A percentile compares a stretch with the other conserved stretches of the same genome.
These are phyloP conservation scores for Meles meles DNA, from an alignment of 2,113 vertebrate species.

Conservation along the genomic window DNA sequence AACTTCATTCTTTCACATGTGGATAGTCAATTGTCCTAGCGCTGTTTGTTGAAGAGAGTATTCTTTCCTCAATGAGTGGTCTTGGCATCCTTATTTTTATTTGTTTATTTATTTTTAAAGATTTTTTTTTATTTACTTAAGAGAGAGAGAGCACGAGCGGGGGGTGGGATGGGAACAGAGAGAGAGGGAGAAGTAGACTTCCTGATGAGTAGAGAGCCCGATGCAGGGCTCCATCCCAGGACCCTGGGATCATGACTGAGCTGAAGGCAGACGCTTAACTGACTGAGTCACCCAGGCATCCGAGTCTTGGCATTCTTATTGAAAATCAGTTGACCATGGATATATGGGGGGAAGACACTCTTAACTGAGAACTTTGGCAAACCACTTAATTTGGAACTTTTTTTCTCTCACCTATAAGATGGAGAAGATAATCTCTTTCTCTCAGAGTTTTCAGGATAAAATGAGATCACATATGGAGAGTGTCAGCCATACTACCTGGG, in stretches of 20 bases:
- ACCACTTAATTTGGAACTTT: conserved; percentile 33
- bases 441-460: not conserved
- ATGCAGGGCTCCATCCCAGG: not conserved
- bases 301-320: not conserved
- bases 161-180: not conserved
- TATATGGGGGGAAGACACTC: not conserved
- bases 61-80: not conserved
- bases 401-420: not conserved
- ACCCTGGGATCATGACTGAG: not conserved
- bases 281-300: not conserved
- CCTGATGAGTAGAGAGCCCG: not conserved
- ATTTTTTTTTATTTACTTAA: not conserved
- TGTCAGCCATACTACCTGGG: not conserved
- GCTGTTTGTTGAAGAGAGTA: not conserved
- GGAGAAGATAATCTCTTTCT: not conserved
- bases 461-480: not conserved
- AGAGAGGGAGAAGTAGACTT: not conserved
- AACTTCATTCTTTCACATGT: not conserved
- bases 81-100: not conserved
- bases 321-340: not conserved
- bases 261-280: not conserved
- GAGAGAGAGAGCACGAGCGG: not conserved
- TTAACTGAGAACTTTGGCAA: conserved; percentile 1
- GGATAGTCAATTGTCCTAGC: not conserved
- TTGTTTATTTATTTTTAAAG: not conserved